Evolutionary conservation across 53 echinoderm and acorn worm genomes (phyloP), one percentile per base, ranked within the genome.

Genomic region (Patiria pectinifera): DNA sequence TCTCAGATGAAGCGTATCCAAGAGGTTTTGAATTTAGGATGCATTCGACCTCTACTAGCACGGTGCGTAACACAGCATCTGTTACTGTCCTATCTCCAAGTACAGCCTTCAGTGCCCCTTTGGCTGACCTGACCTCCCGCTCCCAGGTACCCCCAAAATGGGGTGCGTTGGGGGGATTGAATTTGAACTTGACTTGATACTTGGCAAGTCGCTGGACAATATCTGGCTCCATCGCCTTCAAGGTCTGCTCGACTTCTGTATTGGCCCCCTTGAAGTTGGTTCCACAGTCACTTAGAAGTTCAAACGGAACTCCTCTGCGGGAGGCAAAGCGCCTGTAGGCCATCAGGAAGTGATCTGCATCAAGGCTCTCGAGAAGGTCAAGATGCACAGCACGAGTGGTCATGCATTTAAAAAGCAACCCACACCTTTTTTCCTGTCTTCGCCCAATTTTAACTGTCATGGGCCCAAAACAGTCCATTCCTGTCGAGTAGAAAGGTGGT

Each of bases 21-120:
- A 94, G 79, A 2, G 94, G 94, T 48, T 94, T 94, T n/a, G 94
- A 94, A 62, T 94, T 94, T 9, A 94, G 59, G 45, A 91, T 48
- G 4, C 84, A 91, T 85, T 94, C 91, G 59, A 91, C 80, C 44
- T 94, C 94, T 1, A 66, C 85, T 16, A 94, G 46, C 8, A 91
- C 87, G 0, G 94, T 94, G 14, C 85, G 71, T 2, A 94, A 85
- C 10, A 94, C 94, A 26, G 78, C 79, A 15, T 94, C 94, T 16
- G 85, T 48, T 1, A 91, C 91, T 16, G 76, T 25, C 80, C 80
- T 60, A 35, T 91, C 85, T 45, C 85, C 78, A 3, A 87, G 11
- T 44, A 79, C 79, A 14, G 47, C 79, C n/a, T 58, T 89, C 12
- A 88, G 25, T 19, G 49, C 86, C 24, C 78, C 84, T 59, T 94